Percentiles rank a stretch among this genome's conserved stretches.
These are phyloP conservation scores for Ptychodera flava DNA, from an alignment of 35 echinoderm and acorn worm genomes.

Conservation along the genomic window DNA sequence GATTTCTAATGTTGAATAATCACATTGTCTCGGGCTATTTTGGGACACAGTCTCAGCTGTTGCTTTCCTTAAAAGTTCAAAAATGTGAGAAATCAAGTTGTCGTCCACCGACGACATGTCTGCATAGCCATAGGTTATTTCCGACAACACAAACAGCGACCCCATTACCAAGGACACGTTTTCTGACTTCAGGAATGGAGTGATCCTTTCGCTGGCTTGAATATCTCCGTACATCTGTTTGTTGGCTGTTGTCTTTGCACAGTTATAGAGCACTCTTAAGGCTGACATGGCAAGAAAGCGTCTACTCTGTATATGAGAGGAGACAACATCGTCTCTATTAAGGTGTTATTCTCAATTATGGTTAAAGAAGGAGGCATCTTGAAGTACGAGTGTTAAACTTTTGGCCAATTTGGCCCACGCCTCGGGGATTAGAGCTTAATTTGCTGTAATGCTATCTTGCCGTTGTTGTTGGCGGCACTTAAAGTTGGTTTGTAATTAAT, in stretches of 20 bases:
- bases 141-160: background rate
- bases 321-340: too few species aligned
- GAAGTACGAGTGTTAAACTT: too few species aligned
- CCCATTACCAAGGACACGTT: background rate
- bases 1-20: background rate
- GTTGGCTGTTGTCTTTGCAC: background rate
- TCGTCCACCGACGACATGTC: too few species aligned
- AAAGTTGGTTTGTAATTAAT: too few species aligned
- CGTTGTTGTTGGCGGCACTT: too few species aligned
- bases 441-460: too few species aligned
- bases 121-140: too few species aligned
- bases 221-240: background rate
- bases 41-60: background rate
- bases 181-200: background rate
- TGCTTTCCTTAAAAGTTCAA: background rate
- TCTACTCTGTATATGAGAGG: background rate
- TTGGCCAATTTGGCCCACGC: too few species aligned
- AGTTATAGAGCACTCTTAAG: background rate
- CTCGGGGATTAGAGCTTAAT: too few species aligned
- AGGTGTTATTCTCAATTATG: too few species aligned
- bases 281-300: background rate
- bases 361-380: too few species aligned
- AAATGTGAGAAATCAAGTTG: background rate
- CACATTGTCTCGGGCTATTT: background rate
- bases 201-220: background rate